Evolutionary conservation across 2,113 vertebrate genomes (phyloP).

Genomic region (Pteruthius melanotis): DNA sequence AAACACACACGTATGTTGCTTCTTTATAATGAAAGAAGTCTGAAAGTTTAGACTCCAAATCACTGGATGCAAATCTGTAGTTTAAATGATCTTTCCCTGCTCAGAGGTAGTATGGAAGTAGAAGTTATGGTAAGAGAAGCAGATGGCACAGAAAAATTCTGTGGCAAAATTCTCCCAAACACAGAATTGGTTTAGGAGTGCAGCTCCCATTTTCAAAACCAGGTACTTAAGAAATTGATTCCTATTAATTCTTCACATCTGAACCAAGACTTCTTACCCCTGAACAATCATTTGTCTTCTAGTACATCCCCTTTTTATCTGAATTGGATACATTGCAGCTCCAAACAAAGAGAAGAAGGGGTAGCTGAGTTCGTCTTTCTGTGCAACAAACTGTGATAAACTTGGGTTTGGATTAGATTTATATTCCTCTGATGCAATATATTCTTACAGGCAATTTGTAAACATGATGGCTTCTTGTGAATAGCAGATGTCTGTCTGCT

Average conservation of each 20-base stretch:
- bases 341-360: neutral
- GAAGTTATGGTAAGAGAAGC: neutral
- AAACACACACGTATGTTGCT: neutral
- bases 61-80: neutral
- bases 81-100: neutral
- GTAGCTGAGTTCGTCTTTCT: neutral
- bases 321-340: neutral
- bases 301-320: neutral
- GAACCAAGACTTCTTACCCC: neutral
- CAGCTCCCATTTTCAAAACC: neutral
- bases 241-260: neutral
- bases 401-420: neutral
- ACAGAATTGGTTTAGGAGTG: neutral
- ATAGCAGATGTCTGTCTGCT: neutral
- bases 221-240: neutral
- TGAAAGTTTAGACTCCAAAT: neutral
- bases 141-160: neutral
- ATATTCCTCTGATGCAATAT: neutral
- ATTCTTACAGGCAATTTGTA: neutral
- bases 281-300: neutral
- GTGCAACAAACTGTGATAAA: neutral
- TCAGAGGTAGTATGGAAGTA: neutral
- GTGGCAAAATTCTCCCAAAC: neutral
- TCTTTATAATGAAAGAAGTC: neutral
- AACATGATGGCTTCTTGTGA: neutral